Evolutionary conservation across 2,888 invertebrate genomes (phyloP), one percentile per base, ranked within the genome.

Genomic region (Mycogona germanica): DNA sequence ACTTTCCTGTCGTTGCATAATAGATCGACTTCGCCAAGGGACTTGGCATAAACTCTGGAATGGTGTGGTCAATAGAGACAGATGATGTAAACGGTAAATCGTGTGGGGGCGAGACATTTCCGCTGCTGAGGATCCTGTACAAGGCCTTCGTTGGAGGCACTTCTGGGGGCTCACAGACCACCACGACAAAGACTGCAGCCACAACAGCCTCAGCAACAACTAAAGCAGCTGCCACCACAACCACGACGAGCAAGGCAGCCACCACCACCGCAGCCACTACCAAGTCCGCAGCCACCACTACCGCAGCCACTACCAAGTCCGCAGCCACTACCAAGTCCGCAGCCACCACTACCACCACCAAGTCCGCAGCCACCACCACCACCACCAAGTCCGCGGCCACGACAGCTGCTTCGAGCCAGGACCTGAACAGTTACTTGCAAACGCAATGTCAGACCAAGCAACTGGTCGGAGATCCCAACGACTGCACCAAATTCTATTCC

Each of bases 401-500:
- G 25, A 28, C 25, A 25, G n/a, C 29, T 26, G 6, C 12, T 2
- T n/a, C 12, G 29, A 14, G 7, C 3, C 12, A 21, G n/a, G n/a
- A n/a, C n/a, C n/a, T n/a, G n/a, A n/a, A n/a, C n/a, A n/a, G n/a
- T n/a, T n/a, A n/a, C n/a, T n/a, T n/a, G n/a, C 12, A n/a, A 46
- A 19, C 2, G 1, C 26, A 46, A 14, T 46, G 46, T 29, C 21
- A n/a, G 5, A 12, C 46, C 6, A 17, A 1, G 6, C 21, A 21
- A 23, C 19, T 29, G 29, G 3, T 46, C 46, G 29, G 46, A 7
- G 28, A 46, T 29, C n/a, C 46, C 19, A 12, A 1, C 1, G 29
- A 46, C 46, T 46, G 46, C 46, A 26, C 5, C n/a, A 7, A 29
- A 5, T 46, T 46, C 9, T 46, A 46, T 29, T 30, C 28, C 21